Evolutionary conservation across 2,797 vertebrate genomes (phyloP).

Genomic region (Pseudotriccus pelzelni): DNA sequence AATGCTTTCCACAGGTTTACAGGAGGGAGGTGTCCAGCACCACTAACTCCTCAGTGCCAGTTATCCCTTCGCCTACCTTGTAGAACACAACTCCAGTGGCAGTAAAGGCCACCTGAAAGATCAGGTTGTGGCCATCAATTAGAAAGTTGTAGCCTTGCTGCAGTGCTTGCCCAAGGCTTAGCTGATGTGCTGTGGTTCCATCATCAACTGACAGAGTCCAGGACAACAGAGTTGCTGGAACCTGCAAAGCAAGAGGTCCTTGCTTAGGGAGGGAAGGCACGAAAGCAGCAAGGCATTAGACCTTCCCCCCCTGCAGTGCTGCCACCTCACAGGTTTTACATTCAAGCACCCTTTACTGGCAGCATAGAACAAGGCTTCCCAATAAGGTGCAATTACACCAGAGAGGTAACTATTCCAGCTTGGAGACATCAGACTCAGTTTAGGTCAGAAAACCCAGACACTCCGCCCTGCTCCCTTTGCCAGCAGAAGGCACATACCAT

Average conservation of each 20-base stretch:
- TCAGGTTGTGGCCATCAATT: slow-evolving; percentile 22
- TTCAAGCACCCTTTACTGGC: accelerated
- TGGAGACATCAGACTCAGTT: background rate
- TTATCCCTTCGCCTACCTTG: slow-evolving; percentile 20
- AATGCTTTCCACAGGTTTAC: background rate
- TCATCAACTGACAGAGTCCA: slow-evolving; percentile 67
- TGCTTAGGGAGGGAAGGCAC: background rate
- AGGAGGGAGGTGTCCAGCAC: background rate
- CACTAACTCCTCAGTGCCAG: background rate
- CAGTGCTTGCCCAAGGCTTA: slow-evolving; percentile 57
- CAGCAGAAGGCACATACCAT: slow-evolving; percentile 38
- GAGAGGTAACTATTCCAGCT: background rate
- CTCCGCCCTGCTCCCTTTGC: background rate
- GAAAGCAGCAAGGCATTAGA: background rate
- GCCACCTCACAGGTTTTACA: background rate
- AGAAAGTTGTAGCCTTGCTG: slow-evolving; percentile 67
- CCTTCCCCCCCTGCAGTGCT: background rate
- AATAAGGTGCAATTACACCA: background rate
- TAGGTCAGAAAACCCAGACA: accelerated
- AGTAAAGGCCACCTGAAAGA: slow-evolving; percentile 54
- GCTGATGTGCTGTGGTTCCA: background rate
- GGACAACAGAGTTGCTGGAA: background rate
- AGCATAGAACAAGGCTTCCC: background rate
- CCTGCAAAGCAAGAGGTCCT: slow-evolving; percentile 10
- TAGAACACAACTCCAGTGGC: slow-evolving; percentile 71